Base-by-base conservation (phyloP, 1,140 invertebrate genomes). In the Bombus difficillimus region DNA sequence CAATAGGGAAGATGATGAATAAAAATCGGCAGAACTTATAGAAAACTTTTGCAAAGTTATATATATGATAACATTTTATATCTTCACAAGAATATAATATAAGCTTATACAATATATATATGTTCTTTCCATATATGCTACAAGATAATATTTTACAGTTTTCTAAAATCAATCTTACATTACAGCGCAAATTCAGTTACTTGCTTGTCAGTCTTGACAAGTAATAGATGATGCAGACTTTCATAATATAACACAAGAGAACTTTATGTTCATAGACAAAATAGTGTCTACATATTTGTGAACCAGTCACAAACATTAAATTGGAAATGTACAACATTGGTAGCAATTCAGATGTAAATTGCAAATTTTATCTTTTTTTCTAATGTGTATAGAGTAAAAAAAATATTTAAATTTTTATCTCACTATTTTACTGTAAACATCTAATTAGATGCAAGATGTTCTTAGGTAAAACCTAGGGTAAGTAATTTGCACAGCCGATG, bases 71-170 rank as follows among this genome's bases (percentile, higher is more conserved):
- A 91, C 91, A 91, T 88, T 91, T 91, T 89, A 90, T 90, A 72
- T 92, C 73, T 83, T 89, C 86, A 81, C 86, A 93, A 93, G 89
- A 91, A 93, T 92, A 92, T 92, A 92, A 90, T 89, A 85, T 81
- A 73, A 76, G 74, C 81, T 41, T 74, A 78, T 83, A 66, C 66
- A 59, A 66, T 74, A 59, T 73, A 59, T 86, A 83, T 83, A 34
- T 86, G 43, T 69, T 78, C 53, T 76, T 71, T 80, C n/a, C 68
- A 68, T 83, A 81, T 90, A 79, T 87, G 88, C 86, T 90, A 89
- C 75, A 87, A 84, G 79, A 72, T 89, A 79, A n/a, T 89, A 86
- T 88, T 82, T 89, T 80, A 86, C 86, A 85, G 53, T 85, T 82
- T 32, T 47, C 81, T 85, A 87, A 68, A 66, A 68, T 68, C 72